Evolutionary conservation across 2,797 vertebrate genomes (phyloP), one percentile per base, ranked within the genome.

Genomic region (Crax fasciolata): DNA sequence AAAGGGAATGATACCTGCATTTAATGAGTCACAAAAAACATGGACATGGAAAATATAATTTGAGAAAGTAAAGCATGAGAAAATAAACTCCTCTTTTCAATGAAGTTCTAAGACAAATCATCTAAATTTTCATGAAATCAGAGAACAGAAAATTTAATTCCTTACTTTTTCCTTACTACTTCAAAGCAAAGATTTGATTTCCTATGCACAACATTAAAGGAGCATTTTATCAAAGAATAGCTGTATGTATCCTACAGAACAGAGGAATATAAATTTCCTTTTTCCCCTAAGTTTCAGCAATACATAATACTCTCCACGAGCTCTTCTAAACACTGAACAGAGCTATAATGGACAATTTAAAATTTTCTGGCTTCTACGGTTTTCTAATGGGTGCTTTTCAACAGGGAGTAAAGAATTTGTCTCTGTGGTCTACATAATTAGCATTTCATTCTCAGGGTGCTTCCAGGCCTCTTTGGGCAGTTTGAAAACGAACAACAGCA

Each of bases 121-220:
- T 72, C 46, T 65, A 84, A 91, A 87, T 83, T 77, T 77, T 1
- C 28, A 6, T 2, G 8, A 2, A 85, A 73, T 84, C 12, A 21
- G 46, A 91, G 62, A 76, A 66, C 20, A 62, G 24, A 65, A 94
- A 75, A 70, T 24, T 66, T 78, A 76, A 44, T 78, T 87, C 24
- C 66, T 76, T 63, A 61, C 16, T 72, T 84, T 83, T 79, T 52
- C 27, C 21, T 73, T 81, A 72, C 35, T 3, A 76, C 85, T 84
- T 96, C 70, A 95, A 89, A 93, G 35, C 15, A 51, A 80, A 68
- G 27, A 52, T 48, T 6, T 61, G 38, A 90, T 90, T 90, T 88
- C 48, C 63, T 73, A 91, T 30, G 39, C 71, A 76, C 6, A 61
- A 75, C 58, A 73, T 95, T 75, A 93, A 90, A 96, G 39, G 5